phyloP scores from a whole-genome alignment of 2,888 invertebrate genomes.

The Metellina segmentata region DNA sequence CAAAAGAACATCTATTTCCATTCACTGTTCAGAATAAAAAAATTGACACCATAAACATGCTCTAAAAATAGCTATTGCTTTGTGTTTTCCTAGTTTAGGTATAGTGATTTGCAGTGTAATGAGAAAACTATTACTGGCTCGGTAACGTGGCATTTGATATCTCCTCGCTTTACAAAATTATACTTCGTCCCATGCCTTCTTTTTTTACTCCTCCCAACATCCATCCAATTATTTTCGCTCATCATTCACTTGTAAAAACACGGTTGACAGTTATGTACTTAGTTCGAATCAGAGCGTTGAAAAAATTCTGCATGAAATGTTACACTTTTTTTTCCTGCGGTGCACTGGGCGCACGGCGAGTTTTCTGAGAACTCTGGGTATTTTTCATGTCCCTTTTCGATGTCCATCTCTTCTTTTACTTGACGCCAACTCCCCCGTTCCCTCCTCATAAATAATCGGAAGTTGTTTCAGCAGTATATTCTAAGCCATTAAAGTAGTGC shows the following conservation, averaged over 20 bases:
- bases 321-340: background rate
- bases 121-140: too few relatives aligned
- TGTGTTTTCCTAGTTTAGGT: too few relatives aligned
- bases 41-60: too few relatives aligned
- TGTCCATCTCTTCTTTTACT: background rate
- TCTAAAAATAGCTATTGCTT: too few relatives aligned
- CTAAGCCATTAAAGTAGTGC: background rate
- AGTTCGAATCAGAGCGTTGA: background rate
- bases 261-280: conserved; percentile 6
- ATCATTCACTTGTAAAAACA: conserved; percentile 7
- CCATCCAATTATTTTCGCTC: conserved; percentile 23
- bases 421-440: background rate
- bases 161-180: background rate
- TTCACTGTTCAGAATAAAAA: too few relatives aligned
- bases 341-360: background rate
- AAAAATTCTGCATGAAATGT: background rate
- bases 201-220: background rate
- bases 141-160: too few relatives aligned
- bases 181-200: background rate
- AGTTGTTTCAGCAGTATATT: background rate
- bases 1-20: too few relatives aligned
- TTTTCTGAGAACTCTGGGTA: background rate
- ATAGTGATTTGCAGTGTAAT: too few relatives aligned
- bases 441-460: background rate
- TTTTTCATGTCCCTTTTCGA: background rate